Percentiles rank a stretch among this genome's conserved stretches.
Conservation (phyloP, 2,888 invertebrate genomes). For the Stenchaetothrips biformis region DNA sequence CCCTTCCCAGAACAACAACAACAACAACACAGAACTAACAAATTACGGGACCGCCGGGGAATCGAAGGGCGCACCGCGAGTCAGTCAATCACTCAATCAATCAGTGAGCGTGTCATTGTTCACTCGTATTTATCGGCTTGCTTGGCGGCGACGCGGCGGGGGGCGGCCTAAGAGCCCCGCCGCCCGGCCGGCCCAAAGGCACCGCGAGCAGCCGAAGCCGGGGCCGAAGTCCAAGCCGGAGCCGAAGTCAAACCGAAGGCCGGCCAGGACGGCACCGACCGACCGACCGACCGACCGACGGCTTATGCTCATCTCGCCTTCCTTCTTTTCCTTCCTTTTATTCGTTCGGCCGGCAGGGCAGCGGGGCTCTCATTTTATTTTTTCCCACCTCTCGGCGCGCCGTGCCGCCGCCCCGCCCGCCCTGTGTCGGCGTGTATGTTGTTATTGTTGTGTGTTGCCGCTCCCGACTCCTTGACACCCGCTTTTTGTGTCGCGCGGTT, state of each 20-base stretch:
- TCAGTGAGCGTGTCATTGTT: slow-evolving; percentile 16
- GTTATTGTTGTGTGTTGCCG: not conserved
- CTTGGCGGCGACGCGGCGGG: not conserved
- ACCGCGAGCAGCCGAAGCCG: not conserved
- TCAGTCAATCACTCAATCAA: slow-evolving; percentile 3
- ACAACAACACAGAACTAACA: slow-evolving; percentile 1
- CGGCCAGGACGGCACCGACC: not conserved
- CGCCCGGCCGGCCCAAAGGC: not conserved
- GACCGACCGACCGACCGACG: not conserved
- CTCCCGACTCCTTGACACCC: not conserved
- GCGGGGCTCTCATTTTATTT: not conserved
- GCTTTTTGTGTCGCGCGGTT: slow-evolving; percentile 14
- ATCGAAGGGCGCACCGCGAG: not conserved
- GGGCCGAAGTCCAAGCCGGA: not conserved
- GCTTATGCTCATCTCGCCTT: slow-evolving; percentile 5
- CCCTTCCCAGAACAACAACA: not conserved
- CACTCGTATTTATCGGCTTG: not conserved
- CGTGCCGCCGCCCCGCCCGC: not conserved
- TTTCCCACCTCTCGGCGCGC: not conserved
- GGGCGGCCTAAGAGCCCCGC: not conserved
- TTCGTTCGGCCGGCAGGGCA: too few relatives aligned
- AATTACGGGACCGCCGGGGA: not conserved
- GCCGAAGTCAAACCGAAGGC: not conserved
- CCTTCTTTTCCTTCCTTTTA: not conserved
- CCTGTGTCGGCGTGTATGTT: slow-evolving; percentile 7